Conservation (phyloP, 2,797 vertebrate species). For the Pampus argenteus region DNA sequence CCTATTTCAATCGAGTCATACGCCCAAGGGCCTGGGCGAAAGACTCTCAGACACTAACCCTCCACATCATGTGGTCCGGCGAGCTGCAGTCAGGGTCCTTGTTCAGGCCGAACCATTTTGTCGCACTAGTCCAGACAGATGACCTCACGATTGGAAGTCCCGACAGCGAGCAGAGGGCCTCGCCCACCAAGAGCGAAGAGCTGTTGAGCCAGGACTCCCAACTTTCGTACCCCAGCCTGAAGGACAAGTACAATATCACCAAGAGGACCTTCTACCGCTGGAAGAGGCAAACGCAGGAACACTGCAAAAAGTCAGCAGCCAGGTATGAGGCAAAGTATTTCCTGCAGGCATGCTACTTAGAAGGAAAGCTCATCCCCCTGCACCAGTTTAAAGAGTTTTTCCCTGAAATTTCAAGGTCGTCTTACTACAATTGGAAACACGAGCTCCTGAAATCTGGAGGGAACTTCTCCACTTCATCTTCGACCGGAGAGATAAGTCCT, state of each 20-base stretch:
- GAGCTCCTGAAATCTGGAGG: conserved; percentile 87
- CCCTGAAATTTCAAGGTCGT: conserved; percentile 94
- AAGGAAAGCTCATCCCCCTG: conserved; percentile 90
- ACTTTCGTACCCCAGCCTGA: conserved; percentile 89
- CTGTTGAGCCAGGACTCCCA: conserved; percentile 83
- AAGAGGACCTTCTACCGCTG: conserved; percentile 97
- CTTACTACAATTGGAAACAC: conserved; percentile 97
- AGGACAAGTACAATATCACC: conserved; percentile 91
- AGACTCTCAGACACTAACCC: conserved; percentile 79
- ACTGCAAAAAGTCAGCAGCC: conserved; percentile 90
- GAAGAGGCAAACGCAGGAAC: conserved; percentile 92
- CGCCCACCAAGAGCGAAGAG: conserved; percentile 81
- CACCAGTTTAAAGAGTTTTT: conserved; percentile 93
- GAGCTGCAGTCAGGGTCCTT: conserved; percentile 85
- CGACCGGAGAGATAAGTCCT: conserved; percentile 80
- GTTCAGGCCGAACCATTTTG: conserved; percentile 92
- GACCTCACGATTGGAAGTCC: conserved; percentile 79
- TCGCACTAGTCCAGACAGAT: conserved; percentile 87
- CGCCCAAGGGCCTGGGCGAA: conserved; percentile 85
- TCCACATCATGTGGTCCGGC: conserved; percentile 98
- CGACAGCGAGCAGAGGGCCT: conserved; percentile 69
- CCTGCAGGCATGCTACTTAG: conserved; percentile 90
- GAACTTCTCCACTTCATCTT: conserved; percentile 71
- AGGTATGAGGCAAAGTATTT: conserved; percentile 96
- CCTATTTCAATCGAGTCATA: conserved; percentile 95